Conservation (phyloP, 2,797 vertebrate species). For the Yasuhikotakia modesta region DNA sequence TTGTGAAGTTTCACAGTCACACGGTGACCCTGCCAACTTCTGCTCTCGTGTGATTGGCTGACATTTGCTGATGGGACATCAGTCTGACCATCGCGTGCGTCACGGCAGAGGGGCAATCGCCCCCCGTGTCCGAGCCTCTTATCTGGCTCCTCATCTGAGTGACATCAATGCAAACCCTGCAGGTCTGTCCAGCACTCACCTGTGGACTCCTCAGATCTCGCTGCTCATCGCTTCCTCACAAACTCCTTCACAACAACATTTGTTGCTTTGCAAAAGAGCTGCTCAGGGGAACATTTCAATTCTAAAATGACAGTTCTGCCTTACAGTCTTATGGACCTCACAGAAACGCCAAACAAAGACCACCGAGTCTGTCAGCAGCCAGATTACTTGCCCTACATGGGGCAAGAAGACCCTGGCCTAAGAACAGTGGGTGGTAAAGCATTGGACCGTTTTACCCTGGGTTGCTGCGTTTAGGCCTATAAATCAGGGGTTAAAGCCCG, state of each 20-base stretch:
- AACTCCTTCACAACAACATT: constrained; percentile 25
- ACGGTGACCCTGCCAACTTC: neutral
- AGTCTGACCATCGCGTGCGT: constrained; percentile 27
- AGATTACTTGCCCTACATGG: neutral
- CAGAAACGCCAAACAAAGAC: too few species aligned
- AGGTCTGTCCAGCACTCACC: constrained; percentile 15
- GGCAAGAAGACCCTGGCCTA: neutral
- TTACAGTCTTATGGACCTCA: too few species aligned
- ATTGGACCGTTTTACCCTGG: constrained; percentile 22
- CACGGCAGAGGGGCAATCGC: neutral
- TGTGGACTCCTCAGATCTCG: constrained; percentile 35
- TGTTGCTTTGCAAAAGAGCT: too few species aligned
- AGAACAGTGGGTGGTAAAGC: constrained; percentile 5
- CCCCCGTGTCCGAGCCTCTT: constrained; percentile 33
- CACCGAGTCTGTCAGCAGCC: too few species aligned
- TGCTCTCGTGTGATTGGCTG: constrained; percentile 29
- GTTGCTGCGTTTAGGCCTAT: constrained; percentile 11
- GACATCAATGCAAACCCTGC: constrained; percentile 57
- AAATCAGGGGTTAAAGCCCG: neutral
- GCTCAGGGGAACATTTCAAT: too few species aligned
- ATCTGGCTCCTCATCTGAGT: constrained; percentile 47
- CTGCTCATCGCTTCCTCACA: constrained; percentile 27
- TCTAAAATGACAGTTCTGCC: too few species aligned
- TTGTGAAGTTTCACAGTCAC: neutral
- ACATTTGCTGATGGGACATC: constrained; percentile 43